Percentiles rank a stretch among this genome's conserved stretches.
Conservation (phyloP, 2,888 invertebrate species). For the Prionchulus punctatus region DNA sequence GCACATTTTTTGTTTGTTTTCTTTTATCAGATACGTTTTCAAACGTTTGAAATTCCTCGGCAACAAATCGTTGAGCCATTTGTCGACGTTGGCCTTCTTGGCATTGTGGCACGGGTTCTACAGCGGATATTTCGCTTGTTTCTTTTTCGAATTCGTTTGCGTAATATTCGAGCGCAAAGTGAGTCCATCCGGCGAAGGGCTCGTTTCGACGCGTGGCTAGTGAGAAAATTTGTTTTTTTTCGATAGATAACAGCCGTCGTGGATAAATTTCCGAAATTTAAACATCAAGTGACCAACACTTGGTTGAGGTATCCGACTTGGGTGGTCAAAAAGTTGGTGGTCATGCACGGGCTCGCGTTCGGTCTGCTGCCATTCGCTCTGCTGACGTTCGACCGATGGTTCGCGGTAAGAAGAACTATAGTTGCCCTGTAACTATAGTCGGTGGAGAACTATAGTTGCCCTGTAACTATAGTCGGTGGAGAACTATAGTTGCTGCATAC, state of each 20-base stretch:
- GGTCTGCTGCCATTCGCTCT: slow-evolving; percentile 30
- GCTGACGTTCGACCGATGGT: slow-evolving; percentile 28
- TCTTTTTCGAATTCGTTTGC: slow-evolving; percentile 73
- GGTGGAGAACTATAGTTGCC: too few relatives aligned
- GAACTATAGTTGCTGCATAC: too few relatives aligned
- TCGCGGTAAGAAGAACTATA: slow-evolving; percentile 8
- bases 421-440: too few relatives aligned
- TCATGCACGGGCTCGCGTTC: slow-evolving; percentile 15
- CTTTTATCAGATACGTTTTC: slow-evolving; percentile 54
- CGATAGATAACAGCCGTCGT: too few relatives aligned
- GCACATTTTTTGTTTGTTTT: too few relatives aligned
- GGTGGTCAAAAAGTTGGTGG: neutral
- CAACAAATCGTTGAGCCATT: slow-evolving; percentile 60
- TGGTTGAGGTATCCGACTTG: too few relatives aligned
- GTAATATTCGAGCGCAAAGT: slow-evolving; percentile 70
- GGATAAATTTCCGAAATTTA: too few relatives aligned
- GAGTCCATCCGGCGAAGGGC: too few relatives aligned
- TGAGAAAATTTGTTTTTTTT: too few relatives aligned
- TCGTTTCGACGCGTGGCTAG: too few relatives aligned
- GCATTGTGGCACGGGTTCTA: slow-evolving; percentile 92
- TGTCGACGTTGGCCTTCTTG: slow-evolving; percentile 62
- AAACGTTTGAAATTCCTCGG: slow-evolving; percentile 79
- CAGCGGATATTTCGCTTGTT: slow-evolving; percentile 79
- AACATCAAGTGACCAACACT: too few relatives aligned
- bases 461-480: too few relatives aligned